A percentile compares a stretch with the other conserved stretches of the same genome.
Evolutionary conservation across 2,797 vertebrate genomes (phyloP).

Genomic region (Acanthurus leucopareius): DNA sequence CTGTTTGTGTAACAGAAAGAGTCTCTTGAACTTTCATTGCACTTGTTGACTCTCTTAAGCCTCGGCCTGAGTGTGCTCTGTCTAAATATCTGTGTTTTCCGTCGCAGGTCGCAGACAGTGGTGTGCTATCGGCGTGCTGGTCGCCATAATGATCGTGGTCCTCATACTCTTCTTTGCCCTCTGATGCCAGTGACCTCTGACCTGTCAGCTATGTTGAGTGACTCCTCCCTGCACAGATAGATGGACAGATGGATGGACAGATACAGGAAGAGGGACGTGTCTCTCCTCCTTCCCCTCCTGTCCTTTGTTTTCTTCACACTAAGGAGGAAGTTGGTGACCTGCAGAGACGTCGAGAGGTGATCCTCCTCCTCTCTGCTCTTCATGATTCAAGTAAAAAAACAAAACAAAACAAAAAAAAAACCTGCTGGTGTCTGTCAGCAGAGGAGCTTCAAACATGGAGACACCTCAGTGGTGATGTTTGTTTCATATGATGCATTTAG

Average conservation of each 20-base stretch:
- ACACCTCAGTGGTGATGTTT: neutral
- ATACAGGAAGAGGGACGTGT: conserved; percentile 10
- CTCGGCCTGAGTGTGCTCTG: neutral
- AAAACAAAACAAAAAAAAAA: too few relatives aligned
- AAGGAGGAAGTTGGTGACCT: conserved; percentile 29
- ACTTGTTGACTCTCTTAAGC: too few relatives aligned
- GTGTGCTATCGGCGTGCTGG: conserved; percentile 88
- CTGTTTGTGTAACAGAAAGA: too few relatives aligned
- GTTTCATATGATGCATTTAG: conserved; percentile 37
- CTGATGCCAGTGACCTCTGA: conserved; percentile 63
- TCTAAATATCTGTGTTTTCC: neutral
- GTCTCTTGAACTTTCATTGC: too few relatives aligned
- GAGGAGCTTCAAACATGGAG: neutral
- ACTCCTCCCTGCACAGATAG: conserved; percentile 23
- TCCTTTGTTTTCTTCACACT: neutral
- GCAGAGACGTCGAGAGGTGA: conserved; percentile 4
- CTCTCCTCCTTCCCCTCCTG: conserved; percentile 14
- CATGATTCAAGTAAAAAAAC: conserved; percentile 1
- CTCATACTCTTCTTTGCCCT: conserved; percentile 87
- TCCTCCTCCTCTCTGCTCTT: conserved; percentile 23
- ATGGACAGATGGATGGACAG: conserved; percentile 23
- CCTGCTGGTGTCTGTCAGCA: conserved; percentile 1
- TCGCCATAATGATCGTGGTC: conserved; percentile 84
- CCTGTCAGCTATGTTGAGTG: conserved; percentile 9
- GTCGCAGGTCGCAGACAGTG: conserved; percentile 88